phyloP scores from a whole-genome alignment of 2,888 invertebrate genomes.

The Copidosoma aretas region DNA sequence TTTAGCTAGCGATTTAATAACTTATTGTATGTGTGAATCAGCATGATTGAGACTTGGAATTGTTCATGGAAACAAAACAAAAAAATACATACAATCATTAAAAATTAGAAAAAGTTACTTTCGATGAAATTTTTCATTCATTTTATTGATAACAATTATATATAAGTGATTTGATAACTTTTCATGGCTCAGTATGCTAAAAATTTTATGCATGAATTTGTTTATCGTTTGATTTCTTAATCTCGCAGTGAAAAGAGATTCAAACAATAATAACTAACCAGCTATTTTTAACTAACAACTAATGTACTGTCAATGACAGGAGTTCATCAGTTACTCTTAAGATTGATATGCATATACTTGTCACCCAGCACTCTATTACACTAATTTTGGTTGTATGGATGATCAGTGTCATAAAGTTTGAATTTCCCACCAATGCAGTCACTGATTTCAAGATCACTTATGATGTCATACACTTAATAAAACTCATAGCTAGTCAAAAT shows the following conservation, averaged over 20 bases:
- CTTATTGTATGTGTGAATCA: no score
- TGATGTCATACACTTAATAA: constrained; percentile 10
- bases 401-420: constrained; percentile 35
- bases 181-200: background rate
- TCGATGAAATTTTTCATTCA: background rate
- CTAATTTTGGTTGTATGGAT: constrained; percentile 37
- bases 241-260: background rate
- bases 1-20: no score
- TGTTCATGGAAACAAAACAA: no score
- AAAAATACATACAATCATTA: no score
- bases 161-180: background rate
- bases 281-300: constrained; percentile 1
- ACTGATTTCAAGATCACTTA: constrained; percentile 27
- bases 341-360: constrained; percentile 15
- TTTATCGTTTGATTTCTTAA: background rate
- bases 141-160: background rate
- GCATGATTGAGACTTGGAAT: no score
- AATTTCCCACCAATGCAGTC: constrained; percentile 42
- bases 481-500: background rate
- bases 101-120: no score
- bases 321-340: constrained; percentile 14
- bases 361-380: constrained; percentile 14
- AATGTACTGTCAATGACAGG: constrained; percentile 8
- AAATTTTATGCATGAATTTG: background rate
- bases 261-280: background rate